Conservation (phyloP, 2,797 vertebrate species). For the Notolabrus celidotus region DNA sequence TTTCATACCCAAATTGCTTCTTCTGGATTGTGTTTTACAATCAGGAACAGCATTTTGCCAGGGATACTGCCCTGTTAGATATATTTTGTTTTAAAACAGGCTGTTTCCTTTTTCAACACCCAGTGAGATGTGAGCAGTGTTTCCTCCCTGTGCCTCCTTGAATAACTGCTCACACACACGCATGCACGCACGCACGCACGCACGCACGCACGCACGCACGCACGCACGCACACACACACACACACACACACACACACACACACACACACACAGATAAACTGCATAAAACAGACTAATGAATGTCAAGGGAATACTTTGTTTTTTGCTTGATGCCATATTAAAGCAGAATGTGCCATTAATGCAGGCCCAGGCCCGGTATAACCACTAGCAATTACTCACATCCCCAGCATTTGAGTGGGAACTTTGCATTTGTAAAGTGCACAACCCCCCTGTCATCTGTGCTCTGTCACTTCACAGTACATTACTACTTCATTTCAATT, state of each 20-base stretch:
- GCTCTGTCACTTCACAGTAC: slow-evolving; percentile 10
- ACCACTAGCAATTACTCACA: slow-evolving; percentile 56
- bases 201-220: slow-evolving; percentile 4
- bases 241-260: slow-evolving; percentile 24
- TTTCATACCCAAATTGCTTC: neutral
- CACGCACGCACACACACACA: slow-evolving; percentile 24
- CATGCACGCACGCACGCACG: slow-evolving; percentile 18
- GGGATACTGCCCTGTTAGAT: neutral
- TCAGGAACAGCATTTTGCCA: neutral
- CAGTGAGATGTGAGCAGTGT: neutral
- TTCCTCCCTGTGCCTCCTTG: too few species aligned
- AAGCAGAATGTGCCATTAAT: slow-evolving; percentile 59
- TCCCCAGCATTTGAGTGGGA: slow-evolving; percentile 30
- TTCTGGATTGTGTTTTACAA: neutral
- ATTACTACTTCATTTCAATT: slow-evolving; percentile 27
- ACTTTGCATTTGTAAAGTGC: slow-evolving; percentile 43
- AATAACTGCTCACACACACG: too few species aligned
- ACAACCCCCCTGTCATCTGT: slow-evolving; percentile 25
- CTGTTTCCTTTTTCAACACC: neutral
- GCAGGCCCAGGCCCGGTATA: slow-evolving; percentile 48
- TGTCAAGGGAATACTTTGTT: slow-evolving; percentile 61
- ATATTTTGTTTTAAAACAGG: neutral
- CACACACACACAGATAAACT: slow-evolving; percentile 24
- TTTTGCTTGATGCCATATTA: slow-evolving; percentile 61
- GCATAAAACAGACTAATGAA: slow-evolving; percentile 61